Percentiles rank a stretch among this genome's conserved stretches.
Evolutionary conservation across 2,888 invertebrate species (phyloP).

Genomic region (Panopea generosa): DNA sequence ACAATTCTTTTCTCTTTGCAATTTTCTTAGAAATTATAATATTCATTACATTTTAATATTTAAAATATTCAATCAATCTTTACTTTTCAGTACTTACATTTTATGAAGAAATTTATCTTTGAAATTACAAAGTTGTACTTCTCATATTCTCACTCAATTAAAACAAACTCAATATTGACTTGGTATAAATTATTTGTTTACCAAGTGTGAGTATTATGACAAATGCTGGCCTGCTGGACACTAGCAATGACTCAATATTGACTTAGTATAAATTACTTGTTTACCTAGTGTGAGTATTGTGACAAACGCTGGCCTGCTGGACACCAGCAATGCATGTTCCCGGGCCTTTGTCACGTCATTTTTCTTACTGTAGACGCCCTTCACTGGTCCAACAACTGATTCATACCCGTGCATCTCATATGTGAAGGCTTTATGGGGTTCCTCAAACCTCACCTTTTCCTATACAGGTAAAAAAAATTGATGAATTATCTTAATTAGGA

Average conservation of each 20-base stretch:
- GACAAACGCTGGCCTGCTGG: constrained; percentile 95
- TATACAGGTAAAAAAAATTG: constrained; percentile 82
- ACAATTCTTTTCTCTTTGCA: too few relatives aligned
- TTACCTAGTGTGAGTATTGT: constrained; percentile 92
- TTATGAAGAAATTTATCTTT: too few relatives aligned
- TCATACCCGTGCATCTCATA: constrained; percentile 95
- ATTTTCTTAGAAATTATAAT: too few relatives aligned
- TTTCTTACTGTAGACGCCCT: constrained; percentile 89
- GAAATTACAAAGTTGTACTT: too few relatives aligned
- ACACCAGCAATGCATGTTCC: constrained; percentile 93
- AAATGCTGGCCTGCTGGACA: constrained; percentile 93
- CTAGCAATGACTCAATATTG: too few relatives aligned
- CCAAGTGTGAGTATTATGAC: constrained; percentile 94
- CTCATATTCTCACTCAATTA: too few relatives aligned
- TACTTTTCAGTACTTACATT: too few relatives aligned
- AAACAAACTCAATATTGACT: too few relatives aligned
- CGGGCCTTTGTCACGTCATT: constrained; percentile 88
- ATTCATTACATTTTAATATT: too few relatives aligned
- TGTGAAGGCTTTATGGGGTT: constrained; percentile 96
- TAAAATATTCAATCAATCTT: too few relatives aligned
- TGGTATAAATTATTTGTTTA: too few relatives aligned
- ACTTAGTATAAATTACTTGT: too few relatives aligned
- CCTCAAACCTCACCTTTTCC: constrained; percentile 93
- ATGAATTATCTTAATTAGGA: neutral
- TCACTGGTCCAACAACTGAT: constrained; percentile 93